Base-by-base conservation (phyloP, 2,113 vertebrate species). In the Microcebus griseorufus region DNA sequence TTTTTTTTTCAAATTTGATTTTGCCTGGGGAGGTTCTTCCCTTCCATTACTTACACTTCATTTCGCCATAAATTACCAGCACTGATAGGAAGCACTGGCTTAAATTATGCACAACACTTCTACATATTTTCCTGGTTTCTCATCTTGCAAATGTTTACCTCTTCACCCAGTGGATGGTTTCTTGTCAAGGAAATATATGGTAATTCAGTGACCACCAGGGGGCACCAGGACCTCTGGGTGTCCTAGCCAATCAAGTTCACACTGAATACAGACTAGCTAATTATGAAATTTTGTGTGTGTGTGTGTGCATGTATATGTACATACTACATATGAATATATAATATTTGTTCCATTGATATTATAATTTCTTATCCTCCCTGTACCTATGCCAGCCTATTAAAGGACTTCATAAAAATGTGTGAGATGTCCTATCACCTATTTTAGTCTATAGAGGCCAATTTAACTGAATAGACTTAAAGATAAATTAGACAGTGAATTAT, bases 181-280 rank as follows among this genome's bases (percentile, higher is more conserved):
- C 80, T 20, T 95, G 69, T 82, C 78, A 80, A 58, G 39, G 45
- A 90, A 6, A 90, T 0, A 62, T 87, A 20, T 88, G 9, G 87
- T 83, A 62, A 94, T 80, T 83, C 60, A 92, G 11, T 80, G 72
- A 95, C 98, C 98, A 98, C 98, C 76, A 97, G 98, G 97, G 98
- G 98, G 98, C 98, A 95, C 82, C 84, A 97, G 53, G n/a, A 96
- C 62, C 75, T 95, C 86, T 95, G 83, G 69, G 73, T 94, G 92
- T 48, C 76, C 72, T 69, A 42, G 17, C 87, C 96, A 93, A 97
- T 96, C 90, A 96, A 83, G 42, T 64, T 29, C 7, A 58, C 32
- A 39, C 9, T 88, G 42, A 91, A 73, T 88, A 81, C 89, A 34
- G 51, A 95, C 34, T 45, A 86, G 14, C 13, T 81, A 93, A 96